Evolutionary conservation across 2,113 vertebrate genomes (phyloP).

Genomic region (Pavo muticus): DNA sequence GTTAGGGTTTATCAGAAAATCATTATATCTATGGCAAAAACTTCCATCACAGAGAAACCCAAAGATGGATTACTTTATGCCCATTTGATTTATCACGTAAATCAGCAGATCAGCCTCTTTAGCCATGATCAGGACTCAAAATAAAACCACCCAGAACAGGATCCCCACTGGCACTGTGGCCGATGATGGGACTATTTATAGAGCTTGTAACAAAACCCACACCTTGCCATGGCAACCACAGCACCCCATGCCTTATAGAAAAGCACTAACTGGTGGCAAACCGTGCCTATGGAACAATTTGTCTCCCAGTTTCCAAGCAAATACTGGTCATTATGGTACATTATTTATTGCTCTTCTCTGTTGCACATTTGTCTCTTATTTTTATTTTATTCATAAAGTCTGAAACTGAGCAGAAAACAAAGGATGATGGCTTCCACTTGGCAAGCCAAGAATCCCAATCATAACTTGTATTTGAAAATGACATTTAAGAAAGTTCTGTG

Average conservation of each 20-base stretch:
- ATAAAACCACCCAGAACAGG: background rate
- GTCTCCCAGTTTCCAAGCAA: background rate
- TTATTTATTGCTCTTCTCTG: background rate
- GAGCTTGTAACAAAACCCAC: slow-evolving; percentile 18
- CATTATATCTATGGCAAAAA: background rate
- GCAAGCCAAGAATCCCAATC: background rate
- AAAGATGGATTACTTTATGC: background rate
- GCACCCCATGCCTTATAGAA: background rate
- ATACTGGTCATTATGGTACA: background rate
- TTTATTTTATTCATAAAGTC: background rate
- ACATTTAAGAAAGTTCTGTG: background rate
- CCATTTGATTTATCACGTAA: background rate
- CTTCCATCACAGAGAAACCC: background rate
- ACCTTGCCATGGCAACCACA: slow-evolving; percentile 66
- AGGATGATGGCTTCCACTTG: background rate
- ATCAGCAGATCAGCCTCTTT: background rate
- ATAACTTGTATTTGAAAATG: background rate
- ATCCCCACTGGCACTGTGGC: background rate
- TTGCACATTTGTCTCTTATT: background rate
- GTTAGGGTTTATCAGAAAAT: background rate
- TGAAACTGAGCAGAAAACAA: background rate
- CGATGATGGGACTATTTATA: slow-evolving; percentile 54
- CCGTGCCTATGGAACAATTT: background rate
- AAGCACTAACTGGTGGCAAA: background rate
- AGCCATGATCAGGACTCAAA: background rate